phyloP scores from a whole-genome alignment of 2,797 vertebrate species.

The Clarias fuscus region DNA sequence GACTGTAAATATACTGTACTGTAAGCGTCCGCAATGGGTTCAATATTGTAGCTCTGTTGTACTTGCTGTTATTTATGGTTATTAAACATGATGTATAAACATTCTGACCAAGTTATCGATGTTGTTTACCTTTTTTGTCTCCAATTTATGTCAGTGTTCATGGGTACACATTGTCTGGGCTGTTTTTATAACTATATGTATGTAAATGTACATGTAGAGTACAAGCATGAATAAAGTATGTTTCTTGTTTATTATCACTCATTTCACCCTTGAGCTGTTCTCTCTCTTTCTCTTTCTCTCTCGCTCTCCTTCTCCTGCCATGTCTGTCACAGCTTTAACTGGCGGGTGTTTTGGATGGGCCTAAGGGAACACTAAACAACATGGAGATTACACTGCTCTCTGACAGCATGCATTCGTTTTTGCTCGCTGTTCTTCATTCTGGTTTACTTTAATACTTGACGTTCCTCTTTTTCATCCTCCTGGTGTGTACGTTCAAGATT shows the following conservation, averaged over 20 bases:
- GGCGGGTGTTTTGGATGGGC: constrained; percentile 67
- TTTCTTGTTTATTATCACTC: constrained; percentile 9
- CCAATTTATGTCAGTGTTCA: not conserved
- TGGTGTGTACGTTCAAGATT: not conserved
- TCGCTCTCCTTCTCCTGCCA: constrained; percentile 7
- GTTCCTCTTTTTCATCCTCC: constrained; percentile 1
- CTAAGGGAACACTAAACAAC: constrained; percentile 70
- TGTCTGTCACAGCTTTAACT: constrained; percentile 73
- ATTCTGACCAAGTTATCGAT: not conserved
- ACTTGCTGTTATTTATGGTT: not conserved
- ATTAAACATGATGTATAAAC: not conserved
- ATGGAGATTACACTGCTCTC: constrained; percentile 65
- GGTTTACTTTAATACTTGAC: not conserved
- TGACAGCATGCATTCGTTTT: constrained; percentile 17
- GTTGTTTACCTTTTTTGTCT: not conserved
- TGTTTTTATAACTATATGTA: constrained; percentile 21
- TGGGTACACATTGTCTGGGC: not conserved
- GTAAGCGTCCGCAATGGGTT: no score
- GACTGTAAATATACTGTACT: not conserved
- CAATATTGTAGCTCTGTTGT: not conserved
- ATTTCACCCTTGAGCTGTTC: constrained; percentile 58
- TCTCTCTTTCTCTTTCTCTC: constrained; percentile 3
- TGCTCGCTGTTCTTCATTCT: not conserved
- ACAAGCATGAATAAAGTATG: not conserved
- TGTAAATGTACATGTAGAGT: constrained; percentile 3